phyloP scores from a whole-genome alignment of 2,797 vertebrate species.

The Falco novaeseelandiae region DNA sequence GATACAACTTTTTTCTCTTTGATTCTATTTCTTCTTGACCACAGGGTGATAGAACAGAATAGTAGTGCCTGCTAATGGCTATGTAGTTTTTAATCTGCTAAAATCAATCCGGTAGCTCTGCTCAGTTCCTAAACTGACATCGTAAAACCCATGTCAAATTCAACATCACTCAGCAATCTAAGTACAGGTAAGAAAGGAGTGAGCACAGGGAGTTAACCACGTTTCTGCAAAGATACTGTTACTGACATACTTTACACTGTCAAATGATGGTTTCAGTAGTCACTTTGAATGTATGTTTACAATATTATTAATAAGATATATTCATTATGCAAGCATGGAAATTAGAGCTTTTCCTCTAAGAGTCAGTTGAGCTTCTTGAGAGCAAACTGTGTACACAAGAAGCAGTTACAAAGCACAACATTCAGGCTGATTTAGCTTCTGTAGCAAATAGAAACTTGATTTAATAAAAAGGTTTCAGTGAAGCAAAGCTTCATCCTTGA shows the following conservation, averaged over 20 bases:
- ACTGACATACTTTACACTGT: neutral
- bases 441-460: neutral
- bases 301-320: neutral
- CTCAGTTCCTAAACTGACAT: neutral
- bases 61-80: neutral
- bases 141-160: neutral
- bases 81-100: neutral
- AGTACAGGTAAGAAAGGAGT: neutral
- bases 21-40: neutral
- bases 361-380: neutral
- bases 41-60: neutral
- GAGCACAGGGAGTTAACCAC: neutral
- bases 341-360: neutral
- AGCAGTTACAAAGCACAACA: neutral
- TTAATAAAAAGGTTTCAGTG: neutral
- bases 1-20: neutral
- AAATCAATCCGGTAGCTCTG: neutral
- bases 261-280: neutral
- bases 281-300: neutral
- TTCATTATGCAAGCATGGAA: neutral
- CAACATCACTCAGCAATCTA: neutral
- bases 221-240: neutral
- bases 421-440: neutral
- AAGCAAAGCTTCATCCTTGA: neutral
- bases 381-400: neutral